phyloP scores from a whole-genome alignment of 2,888 invertebrate species.

The Dinocampus coccinellae region DNA sequence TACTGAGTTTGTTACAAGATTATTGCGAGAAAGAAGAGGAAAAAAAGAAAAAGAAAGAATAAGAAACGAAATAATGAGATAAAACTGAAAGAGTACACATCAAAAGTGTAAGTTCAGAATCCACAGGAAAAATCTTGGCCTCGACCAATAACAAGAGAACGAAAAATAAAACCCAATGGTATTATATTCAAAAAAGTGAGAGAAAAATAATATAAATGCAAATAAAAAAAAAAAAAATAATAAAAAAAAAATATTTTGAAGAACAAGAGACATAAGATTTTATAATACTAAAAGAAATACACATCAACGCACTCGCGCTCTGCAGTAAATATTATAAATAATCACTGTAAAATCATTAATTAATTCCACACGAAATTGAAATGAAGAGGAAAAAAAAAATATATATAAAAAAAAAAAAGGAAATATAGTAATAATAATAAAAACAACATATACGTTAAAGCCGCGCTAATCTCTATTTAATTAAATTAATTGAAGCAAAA shows the following conservation, averaged over 20 bases:
- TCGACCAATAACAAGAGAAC: no score
- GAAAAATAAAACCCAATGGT: neutral
- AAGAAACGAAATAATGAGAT: no score
- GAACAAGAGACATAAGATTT: neutral
- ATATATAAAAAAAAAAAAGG: no score
- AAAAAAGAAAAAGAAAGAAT: constrained; percentile 30
- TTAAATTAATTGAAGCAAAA: constrained; percentile 11
- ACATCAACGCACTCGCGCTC: neutral
- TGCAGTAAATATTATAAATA: no score
- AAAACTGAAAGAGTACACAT: neutral
- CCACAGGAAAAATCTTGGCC: constrained; percentile 44
- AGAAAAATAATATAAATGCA: neutral
- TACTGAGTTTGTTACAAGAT: neutral
- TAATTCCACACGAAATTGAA: neutral
- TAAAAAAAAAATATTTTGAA: neutral
- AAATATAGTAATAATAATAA: no score
- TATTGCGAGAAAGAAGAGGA: constrained; percentile 20
- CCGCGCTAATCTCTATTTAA: constrained; percentile 57
- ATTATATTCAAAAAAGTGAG: neutral
- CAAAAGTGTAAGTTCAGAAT: constrained; percentile 49
- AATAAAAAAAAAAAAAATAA: no score
- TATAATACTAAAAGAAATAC: neutral
- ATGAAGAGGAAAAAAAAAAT: constrained; percentile 31
- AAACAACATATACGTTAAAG: constrained; percentile 35
- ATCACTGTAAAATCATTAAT: neutral